These are phyloP conservation scores for Nycticorax nycticorax DNA, from an alignment of 2,113 vertebrate species.

Conservation along the genomic window DNA sequence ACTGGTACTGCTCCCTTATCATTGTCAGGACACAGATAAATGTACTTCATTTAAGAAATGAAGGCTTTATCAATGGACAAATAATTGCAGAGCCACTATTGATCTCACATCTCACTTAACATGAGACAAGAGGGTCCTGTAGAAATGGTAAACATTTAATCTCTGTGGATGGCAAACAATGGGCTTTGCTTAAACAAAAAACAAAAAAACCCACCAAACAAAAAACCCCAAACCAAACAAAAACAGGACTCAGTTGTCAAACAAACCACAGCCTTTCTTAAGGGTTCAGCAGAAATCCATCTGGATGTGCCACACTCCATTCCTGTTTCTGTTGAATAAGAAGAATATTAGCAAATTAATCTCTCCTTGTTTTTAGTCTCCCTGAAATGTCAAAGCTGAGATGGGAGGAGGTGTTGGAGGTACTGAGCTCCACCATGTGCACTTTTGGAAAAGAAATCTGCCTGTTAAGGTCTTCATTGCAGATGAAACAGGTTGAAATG, in stretches of 20 bases:
- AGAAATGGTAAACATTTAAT: conserved; percentile 73
- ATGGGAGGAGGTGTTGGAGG: background rate
- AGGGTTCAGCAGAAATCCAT: background rate
- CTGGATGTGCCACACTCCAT: background rate
- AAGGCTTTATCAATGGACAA: conserved; percentile 81
- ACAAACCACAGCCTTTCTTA: background rate
- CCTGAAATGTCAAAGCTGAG: background rate
- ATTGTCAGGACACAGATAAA: conserved; percentile 67
- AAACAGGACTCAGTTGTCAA: background rate
- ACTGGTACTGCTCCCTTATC: conserved; percentile 34
- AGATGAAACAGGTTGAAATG: background rate
- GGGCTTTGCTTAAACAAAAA: background rate
- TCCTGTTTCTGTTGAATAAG: background rate
- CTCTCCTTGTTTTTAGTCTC: background rate
- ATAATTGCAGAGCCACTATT: conserved; percentile 79
- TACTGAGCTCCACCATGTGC: background rate
- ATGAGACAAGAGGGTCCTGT: conserved; percentile 69
- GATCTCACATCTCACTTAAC: conserved; percentile 67
- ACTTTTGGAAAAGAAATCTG: background rate
- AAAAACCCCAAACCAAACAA: background rate
- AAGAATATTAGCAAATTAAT: background rate
- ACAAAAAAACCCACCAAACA: too few species aligned
- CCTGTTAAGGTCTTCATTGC: background rate
- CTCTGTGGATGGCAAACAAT: background rate
- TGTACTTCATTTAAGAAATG: conserved; percentile 69